A percentile compares a stretch with the other conserved stretches of the same genome.
These are phyloP conservation scores for Otolemur crassicaudatus DNA, from an alignment of 2,797 vertebrate species.

Conservation along the genomic window DNA sequence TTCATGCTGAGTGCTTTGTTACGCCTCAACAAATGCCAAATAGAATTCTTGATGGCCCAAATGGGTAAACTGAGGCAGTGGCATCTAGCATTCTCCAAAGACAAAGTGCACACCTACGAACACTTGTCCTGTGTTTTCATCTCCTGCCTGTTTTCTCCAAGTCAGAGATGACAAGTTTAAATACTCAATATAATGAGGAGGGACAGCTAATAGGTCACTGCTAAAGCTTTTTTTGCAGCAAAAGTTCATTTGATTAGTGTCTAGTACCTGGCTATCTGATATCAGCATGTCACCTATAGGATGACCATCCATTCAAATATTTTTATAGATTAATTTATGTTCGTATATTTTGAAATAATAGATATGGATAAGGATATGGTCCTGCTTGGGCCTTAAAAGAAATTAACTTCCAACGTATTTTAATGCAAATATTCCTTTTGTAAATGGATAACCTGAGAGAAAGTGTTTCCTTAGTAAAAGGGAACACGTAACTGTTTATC, in stretches of 20 bases:
- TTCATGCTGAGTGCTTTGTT: background rate
- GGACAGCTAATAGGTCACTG: slow-evolving; percentile 65
- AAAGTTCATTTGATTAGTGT: slow-evolving; percentile 82
- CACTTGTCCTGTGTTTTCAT: background rate
- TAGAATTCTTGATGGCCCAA: slow-evolving; percentile 25
- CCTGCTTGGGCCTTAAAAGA: slow-evolving; percentile 86
- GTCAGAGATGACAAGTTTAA: background rate
- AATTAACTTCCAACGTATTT: slow-evolving; percentile 89
- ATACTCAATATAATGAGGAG: background rate
- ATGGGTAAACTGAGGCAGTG: background rate
- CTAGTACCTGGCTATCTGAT: slow-evolving; percentile 82
- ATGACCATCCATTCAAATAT: slow-evolving; percentile 84
- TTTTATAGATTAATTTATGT: slow-evolving; percentile 81
- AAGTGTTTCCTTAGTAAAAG: slow-evolving; percentile 90
- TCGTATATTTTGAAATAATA: slow-evolving; percentile 86
- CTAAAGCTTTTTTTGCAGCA: slow-evolving; percentile 71
- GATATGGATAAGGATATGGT: slow-evolving; percentile 85
- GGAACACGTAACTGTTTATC: slow-evolving; percentile 90
- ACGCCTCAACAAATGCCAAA: background rate
- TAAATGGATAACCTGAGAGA: slow-evolving; percentile 89
- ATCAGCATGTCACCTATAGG: slow-evolving; percentile 82
- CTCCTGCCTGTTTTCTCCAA: background rate
- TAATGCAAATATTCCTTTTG: slow-evolving; percentile 92
- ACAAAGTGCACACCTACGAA: background rate
- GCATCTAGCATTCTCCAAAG: background rate